Base-by-base conservation (phyloP, 2,113 vertebrate species). In the Semicossyphus pulcher region DNA sequence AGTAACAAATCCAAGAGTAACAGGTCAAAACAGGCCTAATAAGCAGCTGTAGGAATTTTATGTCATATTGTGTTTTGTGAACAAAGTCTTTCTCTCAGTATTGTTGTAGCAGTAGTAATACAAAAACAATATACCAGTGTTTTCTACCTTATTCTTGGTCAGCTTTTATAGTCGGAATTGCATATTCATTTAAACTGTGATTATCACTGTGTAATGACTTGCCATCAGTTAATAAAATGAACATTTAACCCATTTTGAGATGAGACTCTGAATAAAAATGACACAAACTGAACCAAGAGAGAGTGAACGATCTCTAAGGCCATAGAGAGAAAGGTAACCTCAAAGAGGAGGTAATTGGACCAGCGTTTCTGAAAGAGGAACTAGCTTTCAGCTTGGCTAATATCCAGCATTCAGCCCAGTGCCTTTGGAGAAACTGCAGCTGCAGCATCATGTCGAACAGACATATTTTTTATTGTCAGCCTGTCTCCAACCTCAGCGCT, bases 31-130 rank as follows among this genome's bases (percentile, higher is more conserved):
- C 53, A 4, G 45, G 16, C 20, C 58, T 45, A 60, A 52, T 44
- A 65, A 76, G 49, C 20, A 23, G 10, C 49, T 60, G 56, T 29
- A 53, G 48, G 26, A 47, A 12, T 49, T 66, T 21, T 1, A 47
- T 53, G 45, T 52, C 32, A 78, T 60, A 44, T 29, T 58, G 25
- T 49, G 16, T 64, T 62, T 49, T 39, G 57, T 34, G 85, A 78
- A 78, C 63, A 54, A 76, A 60, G 51, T 72, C 5, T 25, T 65
- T 54, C 71, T 81, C 76, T 92, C 85, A 88, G 87, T 62, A 63
- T 92, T 90, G 84, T 90, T 91, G 88, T 91, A 92, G 93, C 89
- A 93, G 88, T 92, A 92, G 91, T 76, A 85, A 89, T 80, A 88
- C 59, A 81, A 84, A 88, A 87, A 88, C 89, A 91, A 93, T 85